Base-by-base conservation (phyloP, 2,113 vertebrate genomes). In the Lipophrys pholis region DNA sequence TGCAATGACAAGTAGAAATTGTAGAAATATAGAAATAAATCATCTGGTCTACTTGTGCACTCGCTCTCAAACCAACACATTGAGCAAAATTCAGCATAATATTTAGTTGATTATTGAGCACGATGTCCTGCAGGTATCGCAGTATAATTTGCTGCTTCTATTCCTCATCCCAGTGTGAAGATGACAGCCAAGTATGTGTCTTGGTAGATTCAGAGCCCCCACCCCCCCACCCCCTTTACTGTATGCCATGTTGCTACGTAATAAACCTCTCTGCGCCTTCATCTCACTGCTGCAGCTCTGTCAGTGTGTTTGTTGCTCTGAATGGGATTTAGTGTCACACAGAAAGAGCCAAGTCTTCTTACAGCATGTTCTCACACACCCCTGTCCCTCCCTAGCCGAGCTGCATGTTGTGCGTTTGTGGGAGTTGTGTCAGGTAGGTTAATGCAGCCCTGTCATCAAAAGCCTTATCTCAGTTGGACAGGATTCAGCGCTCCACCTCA, bases 241-340 rank as follows among this genome's bases (percentile, higher is more conserved):
- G 59, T 84, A 73, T 85, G 83, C 87, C 88, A 90, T 64, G 78
- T 81, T 46, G 30, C 73, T 56, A 74, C 70, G 52, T 63, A 83
- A 85, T 88, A 76, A 79, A 79, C 79, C 88, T 73, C 67, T 50
- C 65, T 55, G 46, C 51, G 35, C 82, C 73, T 87, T 69, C 75
- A 63, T 66, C 70, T 16, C 66, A 78, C 69, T 79, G 61, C 73
- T 62, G 70, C 69, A 57, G 39, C 73, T 58, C 73, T 73, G 80
- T 88, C 77, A 74, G 66, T 62, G 53, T 83, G 84, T 90, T 92
- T 91, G 88, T 92, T 89, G 85, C 73, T 57, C 49, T 88, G 87
- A 92, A 91, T 87, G 85, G 90, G 91, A 85, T 93, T 94, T 92
- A 92, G 85, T 85, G 86, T 91, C 91, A 93, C 77, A 83, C 69